Base-by-base conservation (phyloP, 2,888 invertebrate species). In the Drosophila tripunctata region DNA sequence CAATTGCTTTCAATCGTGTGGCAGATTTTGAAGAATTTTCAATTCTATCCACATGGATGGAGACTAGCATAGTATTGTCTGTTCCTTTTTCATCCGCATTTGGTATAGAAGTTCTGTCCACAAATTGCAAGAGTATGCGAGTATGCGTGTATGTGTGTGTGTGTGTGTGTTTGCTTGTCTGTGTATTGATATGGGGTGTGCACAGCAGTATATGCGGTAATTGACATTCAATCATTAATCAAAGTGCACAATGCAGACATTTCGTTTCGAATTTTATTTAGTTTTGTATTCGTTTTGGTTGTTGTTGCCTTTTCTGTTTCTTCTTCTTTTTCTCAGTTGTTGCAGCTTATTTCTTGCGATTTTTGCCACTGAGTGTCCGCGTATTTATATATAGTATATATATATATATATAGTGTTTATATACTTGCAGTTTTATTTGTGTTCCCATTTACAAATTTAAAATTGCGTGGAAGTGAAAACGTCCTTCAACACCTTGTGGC, bases 211-310 rank as follows among this genome's bases (percentile, higher is more conserved):
- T 89, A 81, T 88, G 85, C 81, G 86, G 87, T 90, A 90, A 91
- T 91, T 91, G 91, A 91, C 91, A 89, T 80, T 83, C 75, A 82
- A 90, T 90, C 91, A 91, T 91, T 91, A 91, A 91, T 91, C 91
- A 91, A 90, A 89, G 78, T 89, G 90, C 91, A 91, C 88, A 90
- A 89, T 90, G 91, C 91, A 89, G 89, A 88, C 88, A 87, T 88
- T 89, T 89, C 89, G 85, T 82, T 89, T 88, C 76, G 79, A 69
- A 80, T 82, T 87, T 80, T 74, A 84, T 87, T 84, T 87, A 70
- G 78, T 74, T 79, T 80, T 77, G 71, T 77, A 70, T 82, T 72
- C 47, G 67, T 75, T 38, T 43, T 60, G 48, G 31, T 38, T 63
- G 56, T 65, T 58, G 54, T 62, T 38, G 0, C 24, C 22, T 5